phyloP scores from a whole-genome alignment of 1,140 invertebrate species.

The Drosophila varians region DNA sequence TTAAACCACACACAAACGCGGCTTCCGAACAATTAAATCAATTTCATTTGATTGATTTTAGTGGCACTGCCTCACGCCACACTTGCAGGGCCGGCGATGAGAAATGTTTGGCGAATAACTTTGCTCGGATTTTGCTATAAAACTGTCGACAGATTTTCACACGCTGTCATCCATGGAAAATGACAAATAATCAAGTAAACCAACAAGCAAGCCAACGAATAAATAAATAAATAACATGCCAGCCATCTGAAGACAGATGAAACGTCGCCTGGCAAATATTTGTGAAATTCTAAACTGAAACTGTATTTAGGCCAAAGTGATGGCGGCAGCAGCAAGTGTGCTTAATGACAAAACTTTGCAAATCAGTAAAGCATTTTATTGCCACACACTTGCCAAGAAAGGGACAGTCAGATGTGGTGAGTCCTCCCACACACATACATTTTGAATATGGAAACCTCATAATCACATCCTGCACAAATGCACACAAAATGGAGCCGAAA shows the following conservation, averaged over 20 bases:
- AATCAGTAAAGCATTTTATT: constrained; percentile 78
- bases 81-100: constrained; percentile 8
- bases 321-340: constrained; percentile 55
- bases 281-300: constrained; percentile 72
- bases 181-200: constrained; percentile 47
- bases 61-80: neutral
- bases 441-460: constrained; percentile 62
- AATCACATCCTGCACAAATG: constrained; percentile 62
- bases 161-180: constrained; percentile 39
- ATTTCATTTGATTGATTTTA: constrained; percentile 20
- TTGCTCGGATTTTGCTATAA: constrained; percentile 38
- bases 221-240: neutral
- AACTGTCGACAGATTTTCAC: constrained; percentile 55
- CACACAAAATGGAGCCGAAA: constrained; percentile 25
- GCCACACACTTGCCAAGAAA: constrained; percentile 31
- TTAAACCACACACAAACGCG: constrained; percentile 1
- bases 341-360: constrained; percentile 79
- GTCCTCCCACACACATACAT: constrained; percentile 38
- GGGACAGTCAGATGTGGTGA: neutral
- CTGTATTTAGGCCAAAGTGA: constrained; percentile 54
- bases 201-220: constrained; percentile 26
- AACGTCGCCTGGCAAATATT: constrained; percentile 60
- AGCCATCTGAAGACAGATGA: constrained; percentile 2
- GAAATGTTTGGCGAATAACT: constrained; percentile 32
- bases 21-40: constrained; percentile 22